These are phyloP conservation scores for Chlamydotis undulata DNA, from an alignment of 2,113 vertebrate species.

Conservation along the genomic window DNA sequence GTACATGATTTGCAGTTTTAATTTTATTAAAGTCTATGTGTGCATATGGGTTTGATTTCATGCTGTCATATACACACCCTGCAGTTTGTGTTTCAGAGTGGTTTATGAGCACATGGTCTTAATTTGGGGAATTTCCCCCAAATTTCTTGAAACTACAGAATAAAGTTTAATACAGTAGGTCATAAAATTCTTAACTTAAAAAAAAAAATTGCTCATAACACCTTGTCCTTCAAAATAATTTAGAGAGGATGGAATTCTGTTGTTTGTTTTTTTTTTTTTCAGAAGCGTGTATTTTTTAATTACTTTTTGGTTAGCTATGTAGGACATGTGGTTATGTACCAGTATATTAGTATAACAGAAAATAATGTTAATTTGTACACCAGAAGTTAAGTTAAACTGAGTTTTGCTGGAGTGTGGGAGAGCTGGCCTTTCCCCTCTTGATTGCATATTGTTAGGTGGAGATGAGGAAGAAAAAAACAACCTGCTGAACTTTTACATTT, in stretches of 20 bases:
- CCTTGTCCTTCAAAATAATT: background rate
- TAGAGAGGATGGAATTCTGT: background rate
- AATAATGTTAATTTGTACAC: background rate
- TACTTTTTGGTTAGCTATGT: background rate
- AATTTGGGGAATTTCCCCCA: conserved; percentile 36
- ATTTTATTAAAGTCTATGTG: background rate
- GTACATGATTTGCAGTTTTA: conserved; percentile 58
- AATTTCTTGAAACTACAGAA: background rate
- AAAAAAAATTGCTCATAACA: background rate
- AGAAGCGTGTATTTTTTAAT: background rate
- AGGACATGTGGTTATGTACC: background rate
- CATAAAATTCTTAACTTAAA: conserved; percentile 11
- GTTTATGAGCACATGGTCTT: conserved; percentile 46
- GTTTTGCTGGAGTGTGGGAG: background rate
- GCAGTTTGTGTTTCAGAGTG: background rate
- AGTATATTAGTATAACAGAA: background rate
- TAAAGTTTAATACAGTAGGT: background rate
- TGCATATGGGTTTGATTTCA: conserved; percentile 48
- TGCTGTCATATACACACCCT: background rate
- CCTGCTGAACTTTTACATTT: background rate
- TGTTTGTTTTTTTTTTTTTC: background rate
- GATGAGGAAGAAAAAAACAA: background rate
- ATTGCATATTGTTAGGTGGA: background rate
- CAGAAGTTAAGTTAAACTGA: background rate
- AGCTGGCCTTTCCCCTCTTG: background rate